Conservation (phyloP, 2,888 invertebrate genomes). For the Macroteleia sp. region DNA sequence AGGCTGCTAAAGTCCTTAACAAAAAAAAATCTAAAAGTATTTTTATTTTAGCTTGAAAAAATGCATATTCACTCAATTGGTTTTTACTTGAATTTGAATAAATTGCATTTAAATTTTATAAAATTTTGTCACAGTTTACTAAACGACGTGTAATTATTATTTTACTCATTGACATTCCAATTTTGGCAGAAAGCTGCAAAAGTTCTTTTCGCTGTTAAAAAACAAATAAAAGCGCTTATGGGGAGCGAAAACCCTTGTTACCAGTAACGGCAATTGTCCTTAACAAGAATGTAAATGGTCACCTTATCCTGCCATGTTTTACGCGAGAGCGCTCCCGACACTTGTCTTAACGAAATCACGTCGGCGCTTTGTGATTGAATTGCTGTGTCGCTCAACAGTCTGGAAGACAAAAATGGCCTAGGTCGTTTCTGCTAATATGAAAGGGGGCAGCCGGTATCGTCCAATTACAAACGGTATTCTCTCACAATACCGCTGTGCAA, state of each 20-base stretch:
- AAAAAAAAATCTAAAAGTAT: no score
- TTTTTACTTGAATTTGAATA: no score
- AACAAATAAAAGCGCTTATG: slow-evolving; percentile 21
- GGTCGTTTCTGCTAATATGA: slow-evolving; percentile 48
- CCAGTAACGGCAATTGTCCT: slow-evolving; percentile 74
- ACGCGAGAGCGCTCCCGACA: slow-evolving; percentile 55
- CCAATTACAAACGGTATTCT: slow-evolving; percentile 51
- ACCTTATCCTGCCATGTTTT: slow-evolving; percentile 72
- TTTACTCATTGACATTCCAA: not conserved
- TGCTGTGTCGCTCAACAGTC: slow-evolving; percentile 69
- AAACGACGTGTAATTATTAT: slow-evolving; percentile 15
- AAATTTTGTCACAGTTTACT: no score
- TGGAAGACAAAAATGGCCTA: slow-evolving; percentile 68
- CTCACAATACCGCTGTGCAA: slow-evolving; percentile 10
- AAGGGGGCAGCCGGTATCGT: slow-evolving; percentile 2
- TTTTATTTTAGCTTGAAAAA: no score
- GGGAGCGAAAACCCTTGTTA: slow-evolving; percentile 71
- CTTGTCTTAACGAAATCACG: slow-evolving; percentile 70
- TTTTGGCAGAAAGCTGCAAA: slow-evolving; percentile 10
- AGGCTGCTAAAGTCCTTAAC: no score
- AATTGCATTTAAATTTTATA: no score
- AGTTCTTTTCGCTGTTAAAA: slow-evolving; percentile 24
- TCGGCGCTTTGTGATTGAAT: slow-evolving; percentile 70
- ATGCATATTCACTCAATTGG: no score
- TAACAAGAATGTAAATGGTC: slow-evolving; percentile 77